These are phyloP conservation scores for Brachionus rubens DNA, from an alignment of 1,140 invertebrate genomes.

Conservation along the genomic window DNA sequence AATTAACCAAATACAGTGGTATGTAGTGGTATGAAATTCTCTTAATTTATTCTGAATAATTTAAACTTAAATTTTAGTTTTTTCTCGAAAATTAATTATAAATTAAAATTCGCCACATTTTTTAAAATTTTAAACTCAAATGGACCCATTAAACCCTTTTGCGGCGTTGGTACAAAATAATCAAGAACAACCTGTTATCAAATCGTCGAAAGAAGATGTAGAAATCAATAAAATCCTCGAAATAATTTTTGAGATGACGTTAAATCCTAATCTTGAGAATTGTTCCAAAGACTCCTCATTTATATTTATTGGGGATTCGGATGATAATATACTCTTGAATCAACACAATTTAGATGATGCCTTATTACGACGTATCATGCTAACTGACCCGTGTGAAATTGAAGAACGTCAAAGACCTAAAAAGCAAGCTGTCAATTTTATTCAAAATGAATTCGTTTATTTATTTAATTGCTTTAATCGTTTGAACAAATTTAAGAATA, in stretches of 20 bases:
- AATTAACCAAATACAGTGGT: no score
- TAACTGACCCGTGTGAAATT: background rate
- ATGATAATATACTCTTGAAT: background rate
- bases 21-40: no score
- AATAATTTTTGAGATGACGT: background rate
- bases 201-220: no score
- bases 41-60: no score
- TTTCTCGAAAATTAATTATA: no score
- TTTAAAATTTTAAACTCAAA: no score
- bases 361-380: slow-evolving; percentile 6
- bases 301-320: background rate
- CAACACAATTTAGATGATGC: slow-evolving; percentile 1
- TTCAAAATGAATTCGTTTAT: background rate
- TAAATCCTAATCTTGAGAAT: background rate
- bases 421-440: background rate
- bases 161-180: no score
- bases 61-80: no score
- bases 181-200: no score
- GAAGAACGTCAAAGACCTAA: background rate
- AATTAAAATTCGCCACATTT: no score
- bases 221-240: background rate
- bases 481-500: background rate
- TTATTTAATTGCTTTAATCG: slow-evolving; percentile 10
- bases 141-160: no score
- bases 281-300: background rate